Base-by-base conservation (phyloP, 2,113 vertebrate species). In the Rhinoptilus africanus region DNA sequence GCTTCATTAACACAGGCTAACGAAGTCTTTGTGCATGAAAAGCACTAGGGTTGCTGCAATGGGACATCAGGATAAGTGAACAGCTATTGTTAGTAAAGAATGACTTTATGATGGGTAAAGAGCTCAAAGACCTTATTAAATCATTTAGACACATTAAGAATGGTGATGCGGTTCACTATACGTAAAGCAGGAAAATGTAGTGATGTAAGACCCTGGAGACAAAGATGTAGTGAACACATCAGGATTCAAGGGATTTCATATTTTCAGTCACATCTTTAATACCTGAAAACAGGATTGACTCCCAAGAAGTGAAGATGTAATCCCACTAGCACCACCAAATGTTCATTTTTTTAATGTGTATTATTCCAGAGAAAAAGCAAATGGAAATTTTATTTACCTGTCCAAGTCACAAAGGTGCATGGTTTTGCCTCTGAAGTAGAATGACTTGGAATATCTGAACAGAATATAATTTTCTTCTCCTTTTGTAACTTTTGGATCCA, bases 351-450 rank as follows among this genome's bases (percentile, higher is more conserved):
- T 20, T 27, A 11, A 11, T 16, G 26, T 6, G 28, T 10, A 12
- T 18, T 41, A 45, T 4, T 41, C 22, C 2, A 7, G 18, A 69
- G 45, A 34, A 69, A 71, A 91, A 80, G 26, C 8, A 76, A 75
- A 69, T 12, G 5, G 77, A 32, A 53, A 54, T 50, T 35, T 14
- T 67, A 37, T 62, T 97, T 98, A 99, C 99, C 99, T 98, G 99
- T 99, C 99, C 99, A 99, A 2, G 99, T 99, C 80, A 99, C 98
- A 97, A 99, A 99, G 13, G 98, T 94, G 68, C 99, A 99, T 8
- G 92, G 94, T 81, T 98, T 98, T 74, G 97, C 95, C 72, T 97
- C 97, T 5, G 96, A 88, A 62, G 78, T 51, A 34, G 95, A 85
- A 50, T 30, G 51, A 43, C 77, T 88, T 35, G 85, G 92, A 80